Evolutionary conservation across 1,140 invertebrate species (phyloP).

Genomic region (Oppia nitens): DNA sequence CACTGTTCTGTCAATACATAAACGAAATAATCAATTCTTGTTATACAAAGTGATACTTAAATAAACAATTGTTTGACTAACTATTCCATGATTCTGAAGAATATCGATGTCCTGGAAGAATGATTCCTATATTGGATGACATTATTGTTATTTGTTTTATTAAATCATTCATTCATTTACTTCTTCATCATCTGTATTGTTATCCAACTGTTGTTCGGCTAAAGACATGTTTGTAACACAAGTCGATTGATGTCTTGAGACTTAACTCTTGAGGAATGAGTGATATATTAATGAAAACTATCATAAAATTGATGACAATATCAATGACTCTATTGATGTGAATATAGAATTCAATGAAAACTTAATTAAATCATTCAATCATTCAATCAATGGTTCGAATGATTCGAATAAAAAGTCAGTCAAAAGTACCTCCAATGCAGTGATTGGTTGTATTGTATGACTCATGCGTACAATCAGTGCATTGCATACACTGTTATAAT

Average conservation of each 20-base stretch:
- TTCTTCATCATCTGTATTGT: background rate
- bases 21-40: conserved; percentile 1
- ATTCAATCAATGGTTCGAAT: background rate
- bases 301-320: too few species aligned
- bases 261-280: too few species aligned
- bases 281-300: too few species aligned
- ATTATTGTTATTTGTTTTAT: too few species aligned
- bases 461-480: too few species aligned
- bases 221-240: background rate
- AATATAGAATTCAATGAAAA: background rate
- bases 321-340: too few species aligned
- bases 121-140: conserved; percentile 25
- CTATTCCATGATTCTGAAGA: conserved; percentile 37
- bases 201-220: background rate
- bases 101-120: conserved; percentile 38
- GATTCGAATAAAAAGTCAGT: background rate
- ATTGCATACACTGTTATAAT: too few species aligned
- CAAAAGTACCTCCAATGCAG: background rate
- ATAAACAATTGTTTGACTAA: conserved; percentile 26
- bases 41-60: conserved; percentile 9
- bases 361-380: background rate
- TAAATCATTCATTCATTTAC: background rate
- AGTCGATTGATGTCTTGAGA: too few species aligned
- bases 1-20: conserved; percentile 26
- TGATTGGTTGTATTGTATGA: too few species aligned